Conservation (phyloP, 2,113 vertebrate species). For the Ifrita kowaldi region DNA sequence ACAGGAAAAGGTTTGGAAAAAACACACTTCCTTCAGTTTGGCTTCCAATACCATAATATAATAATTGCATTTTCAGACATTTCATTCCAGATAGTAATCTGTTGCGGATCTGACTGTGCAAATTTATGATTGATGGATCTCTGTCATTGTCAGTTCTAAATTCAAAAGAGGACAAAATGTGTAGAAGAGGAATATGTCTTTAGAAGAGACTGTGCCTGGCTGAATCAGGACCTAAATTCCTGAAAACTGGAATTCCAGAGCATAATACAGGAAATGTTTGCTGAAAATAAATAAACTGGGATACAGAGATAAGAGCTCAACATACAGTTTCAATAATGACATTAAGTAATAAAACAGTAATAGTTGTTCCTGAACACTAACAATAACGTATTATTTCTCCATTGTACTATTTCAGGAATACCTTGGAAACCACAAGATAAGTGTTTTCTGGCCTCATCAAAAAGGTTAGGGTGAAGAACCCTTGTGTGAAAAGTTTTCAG, state of each 20-base stretch:
- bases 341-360: constrained; percentile 14
- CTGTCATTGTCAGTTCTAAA: neutral
- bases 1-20: neutral
- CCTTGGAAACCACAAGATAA: constrained; percentile 42
- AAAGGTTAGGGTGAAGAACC: constrained; percentile 58
- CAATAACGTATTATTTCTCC: constrained; percentile 15
- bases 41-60: neutral
- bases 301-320: neutral
- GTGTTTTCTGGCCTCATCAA: constrained; percentile 54
- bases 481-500: constrained; percentile 55
- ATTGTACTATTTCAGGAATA: constrained; percentile 46
- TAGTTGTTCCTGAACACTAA: constrained; percentile 6
- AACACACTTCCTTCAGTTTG: neutral
- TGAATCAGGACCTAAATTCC: neutral
- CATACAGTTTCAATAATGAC: neutral
- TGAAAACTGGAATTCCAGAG: neutral
- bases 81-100: neutral
- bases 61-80: neutral
- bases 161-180: neutral
- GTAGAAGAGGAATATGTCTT: neutral
- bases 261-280: neutral
- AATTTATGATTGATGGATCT: neutral
- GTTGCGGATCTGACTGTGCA: neutral
- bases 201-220: neutral
- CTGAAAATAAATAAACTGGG: neutral